Evolutionary conservation across 2,797 vertebrate genomes (phyloP).

Genomic region (Hafferia zeledoni): DNA sequence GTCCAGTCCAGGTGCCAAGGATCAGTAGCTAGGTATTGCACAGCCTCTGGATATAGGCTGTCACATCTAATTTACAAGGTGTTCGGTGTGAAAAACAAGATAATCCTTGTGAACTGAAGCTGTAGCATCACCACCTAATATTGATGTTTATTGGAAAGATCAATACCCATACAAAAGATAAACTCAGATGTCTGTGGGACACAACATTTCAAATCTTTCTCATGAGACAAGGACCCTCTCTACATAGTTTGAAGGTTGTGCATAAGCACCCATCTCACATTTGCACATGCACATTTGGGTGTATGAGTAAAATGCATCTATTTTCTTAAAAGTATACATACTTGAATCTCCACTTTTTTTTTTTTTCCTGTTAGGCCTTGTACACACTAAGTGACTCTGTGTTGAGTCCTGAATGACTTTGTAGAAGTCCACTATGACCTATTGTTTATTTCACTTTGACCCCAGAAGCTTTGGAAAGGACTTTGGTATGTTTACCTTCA

Average conservation of each 20-base stretch:
- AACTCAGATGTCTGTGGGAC: accelerated
- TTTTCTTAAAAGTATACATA: not conserved
- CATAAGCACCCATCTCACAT: not conserved
- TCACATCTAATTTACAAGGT: accelerated
- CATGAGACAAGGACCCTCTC: not conserved
- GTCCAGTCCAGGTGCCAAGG: not conserved
- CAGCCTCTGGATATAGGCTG: not conserved
- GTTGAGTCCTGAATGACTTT: not conserved
- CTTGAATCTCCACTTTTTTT: not conserved
- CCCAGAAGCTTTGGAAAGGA: not conserved
- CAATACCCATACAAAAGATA: not conserved
- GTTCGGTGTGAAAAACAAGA: not conserved
- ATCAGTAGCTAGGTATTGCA: not conserved
- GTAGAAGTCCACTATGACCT: not conserved
- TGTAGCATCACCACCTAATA: not conserved
- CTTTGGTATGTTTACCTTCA: not conserved
- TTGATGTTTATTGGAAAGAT: not conserved
- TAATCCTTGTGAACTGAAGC: not conserved
- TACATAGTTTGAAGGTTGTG: not conserved
- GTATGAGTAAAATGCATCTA: not conserved
- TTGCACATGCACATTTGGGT: not conserved
- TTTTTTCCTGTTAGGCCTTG: not conserved
- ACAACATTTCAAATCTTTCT: not conserved
- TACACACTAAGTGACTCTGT: not conserved
- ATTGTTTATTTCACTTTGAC: slow-evolving; percentile 38